Base-by-base conservation (phyloP, 2,888 invertebrate species). In the Euspilapteryx auroguttella region DNA sequence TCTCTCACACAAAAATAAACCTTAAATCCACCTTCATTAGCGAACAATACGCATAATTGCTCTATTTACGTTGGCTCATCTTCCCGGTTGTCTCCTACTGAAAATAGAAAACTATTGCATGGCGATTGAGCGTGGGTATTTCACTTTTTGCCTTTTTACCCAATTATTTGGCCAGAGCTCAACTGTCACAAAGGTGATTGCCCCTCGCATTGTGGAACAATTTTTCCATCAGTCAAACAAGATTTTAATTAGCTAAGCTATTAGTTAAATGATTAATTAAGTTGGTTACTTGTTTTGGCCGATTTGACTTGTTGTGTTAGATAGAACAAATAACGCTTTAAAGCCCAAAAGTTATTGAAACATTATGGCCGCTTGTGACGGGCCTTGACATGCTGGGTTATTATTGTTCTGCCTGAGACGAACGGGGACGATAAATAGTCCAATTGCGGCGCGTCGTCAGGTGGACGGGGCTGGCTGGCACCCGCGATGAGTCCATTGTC, bases 351-450 rank as follows among this genome's bases (percentile, higher is more conserved):
- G n/a, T n/a, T n/a, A n/a, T n/a, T n/a, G n/a, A n/a, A n/a, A n/a
- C n/a, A n/a, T n/a, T n/a, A n/a, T n/a, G n/a, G n/a, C n/a, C n/a
- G n/a, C n/a, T n/a, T n/a, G n/a, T n/a, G n/a, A n/a, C n/a, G n/a
- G 45, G 44, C 46, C 47, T 48, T 50, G 53, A 53, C 47, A 43
- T 32, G 45, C 39, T 41, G 39, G 49, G 49, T 51, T 55, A 56
- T 54, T 49, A 55, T 52, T 53, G 51, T 55, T 49, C 49, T 45
- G 46, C 24, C 20, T 22, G 14, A 10, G 28, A 22, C 22, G 20
- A 17, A 17, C 24, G 29, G 29, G 24, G 28, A 29, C 29, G 24
- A 29, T 29, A 29, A 29, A 29, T 24, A 24, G 24, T 24, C 12
- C 20, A 24, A 29, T 28, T 29, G 29, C 24, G 12, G 24, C 12